phyloP scores from a whole-genome alignment of 35 echinoderm and acorn worm species.

The Apostichopus parvimensis region DNA sequence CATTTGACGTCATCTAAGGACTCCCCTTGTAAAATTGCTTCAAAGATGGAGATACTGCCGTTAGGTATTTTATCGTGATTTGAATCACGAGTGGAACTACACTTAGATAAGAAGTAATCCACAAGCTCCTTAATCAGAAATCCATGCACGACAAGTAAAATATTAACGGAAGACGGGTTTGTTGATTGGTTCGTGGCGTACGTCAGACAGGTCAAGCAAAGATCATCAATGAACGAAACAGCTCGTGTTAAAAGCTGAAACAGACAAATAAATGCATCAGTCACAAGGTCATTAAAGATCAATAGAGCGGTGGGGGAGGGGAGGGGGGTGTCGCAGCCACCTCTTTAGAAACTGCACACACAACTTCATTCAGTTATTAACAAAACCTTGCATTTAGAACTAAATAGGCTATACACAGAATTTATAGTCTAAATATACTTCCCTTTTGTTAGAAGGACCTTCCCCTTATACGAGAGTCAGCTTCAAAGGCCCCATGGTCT shows the following conservation, averaged over 20 bases:
- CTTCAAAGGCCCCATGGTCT: too few species aligned
- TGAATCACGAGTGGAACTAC: background rate
- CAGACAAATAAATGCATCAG: too few species aligned
- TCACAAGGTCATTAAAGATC: too few species aligned
- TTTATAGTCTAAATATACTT: too few species aligned
- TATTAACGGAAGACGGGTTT: background rate
- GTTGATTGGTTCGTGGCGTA: background rate
- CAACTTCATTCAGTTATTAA: too few species aligned
- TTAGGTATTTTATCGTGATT: background rate
- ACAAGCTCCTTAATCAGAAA: slow-evolving; percentile 32
- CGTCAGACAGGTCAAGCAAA: background rate
- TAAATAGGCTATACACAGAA: too few species aligned
- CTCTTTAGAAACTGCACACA: background rate
- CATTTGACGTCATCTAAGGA: slow-evolving; percentile 6
- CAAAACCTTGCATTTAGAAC: too few species aligned
- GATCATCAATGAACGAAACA: background rate
- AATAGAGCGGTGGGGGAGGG: background rate
- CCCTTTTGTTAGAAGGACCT: too few species aligned
- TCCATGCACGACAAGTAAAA: slow-evolving; percentile 27
- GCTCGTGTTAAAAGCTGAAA: background rate
- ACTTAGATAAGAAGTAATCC: background rate
- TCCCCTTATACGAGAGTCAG: too few species aligned
- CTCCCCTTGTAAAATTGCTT: slow-evolving; percentile 14
- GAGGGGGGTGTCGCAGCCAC: too few species aligned
- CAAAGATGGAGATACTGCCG: slow-evolving; percentile 8